Conservation (phyloP, 1,140 invertebrate genomes). For the Maconellicoccus hirsutus region DNA sequence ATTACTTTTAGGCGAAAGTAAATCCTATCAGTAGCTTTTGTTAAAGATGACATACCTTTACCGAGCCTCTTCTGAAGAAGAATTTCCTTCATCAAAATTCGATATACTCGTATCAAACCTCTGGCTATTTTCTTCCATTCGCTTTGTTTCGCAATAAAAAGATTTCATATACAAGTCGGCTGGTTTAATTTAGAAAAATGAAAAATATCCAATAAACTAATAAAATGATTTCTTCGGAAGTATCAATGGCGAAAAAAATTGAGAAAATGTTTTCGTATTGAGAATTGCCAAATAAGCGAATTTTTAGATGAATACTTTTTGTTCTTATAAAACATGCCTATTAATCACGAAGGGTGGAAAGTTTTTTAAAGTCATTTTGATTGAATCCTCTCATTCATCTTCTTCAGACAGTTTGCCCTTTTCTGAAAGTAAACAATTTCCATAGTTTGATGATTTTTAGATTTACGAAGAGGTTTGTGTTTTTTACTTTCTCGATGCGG, state of each 20-base stretch:
- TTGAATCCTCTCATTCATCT: constrained; percentile 20
- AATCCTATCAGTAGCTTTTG: not conserved
- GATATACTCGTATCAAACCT: not conserved
- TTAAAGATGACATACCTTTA: not conserved
- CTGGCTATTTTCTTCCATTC: not conserved
- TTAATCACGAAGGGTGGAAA: constrained; percentile 12
- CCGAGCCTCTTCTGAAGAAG: not conserved
- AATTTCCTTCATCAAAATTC: not conserved
- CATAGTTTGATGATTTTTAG: constrained; percentile 14
- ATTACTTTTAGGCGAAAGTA: not conserved
- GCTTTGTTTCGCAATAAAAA: not conserved
- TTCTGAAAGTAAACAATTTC: constrained; percentile 9
- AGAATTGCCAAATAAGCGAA: not conserved
- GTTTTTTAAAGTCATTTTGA: constrained; percentile 11
- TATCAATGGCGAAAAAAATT: too few relatives aligned
- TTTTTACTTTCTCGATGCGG: not conserved
- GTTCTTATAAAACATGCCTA: not conserved
- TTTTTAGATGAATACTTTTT: not conserved
- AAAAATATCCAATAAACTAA: too few relatives aligned
- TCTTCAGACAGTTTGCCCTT: constrained; percentile 10
- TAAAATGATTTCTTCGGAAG: too few relatives aligned
- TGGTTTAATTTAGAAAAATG: too few relatives aligned
- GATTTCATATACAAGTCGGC: too few relatives aligned
- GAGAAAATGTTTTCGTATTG: too few relatives aligned
- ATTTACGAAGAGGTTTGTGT: not conserved